These are phyloP conservation scores for Drosophila longiperda DNA, from an alignment of 2,888 invertebrate species.

Conservation along the genomic window DNA sequence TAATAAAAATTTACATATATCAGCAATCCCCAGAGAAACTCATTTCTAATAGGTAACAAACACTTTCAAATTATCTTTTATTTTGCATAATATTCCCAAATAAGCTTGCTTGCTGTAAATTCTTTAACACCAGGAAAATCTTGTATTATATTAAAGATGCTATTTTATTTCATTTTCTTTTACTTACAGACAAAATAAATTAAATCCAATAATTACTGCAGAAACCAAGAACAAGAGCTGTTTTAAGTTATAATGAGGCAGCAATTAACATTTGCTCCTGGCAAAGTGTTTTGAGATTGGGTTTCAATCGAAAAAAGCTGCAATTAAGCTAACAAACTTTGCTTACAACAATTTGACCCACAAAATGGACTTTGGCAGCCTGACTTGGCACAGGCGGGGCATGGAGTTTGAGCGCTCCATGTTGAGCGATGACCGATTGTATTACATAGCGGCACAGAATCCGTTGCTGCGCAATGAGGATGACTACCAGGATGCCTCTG, in stretches of 20 bases:
- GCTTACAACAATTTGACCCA: neutral
- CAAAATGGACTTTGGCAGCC: constrained; percentile 65
- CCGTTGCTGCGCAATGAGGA: constrained; percentile 56
- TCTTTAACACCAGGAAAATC: neutral
- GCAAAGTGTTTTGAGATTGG: constrained; percentile 13
- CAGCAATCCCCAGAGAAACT: neutral
- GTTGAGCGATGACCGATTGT: constrained; percentile 55
- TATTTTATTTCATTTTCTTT: constrained; percentile 4
- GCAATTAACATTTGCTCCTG: constrained; percentile 27
- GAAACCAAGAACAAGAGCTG: neutral
- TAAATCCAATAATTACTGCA: constrained; percentile 24
- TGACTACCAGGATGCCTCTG: constrained; percentile 53
- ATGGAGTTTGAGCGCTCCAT: constrained; percentile 29
- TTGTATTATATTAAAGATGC: neutral
- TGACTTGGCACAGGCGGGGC: constrained; percentile 55
- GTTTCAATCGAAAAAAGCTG: constrained; percentile 6
- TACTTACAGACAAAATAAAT: constrained; percentile 50
- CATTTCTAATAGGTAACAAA: neutral
- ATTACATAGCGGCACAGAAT: constrained; percentile 70
- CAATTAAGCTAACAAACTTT: constrained; percentile 13
- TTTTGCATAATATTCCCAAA: neutral
- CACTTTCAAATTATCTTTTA: neutral
- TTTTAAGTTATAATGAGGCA: constrained; percentile 27
- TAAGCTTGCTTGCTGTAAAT: neutral
- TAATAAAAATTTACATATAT: neutral